phyloP scores from a whole-genome alignment of 2,797 vertebrate species.

The Sciurus carolinensis region DNA sequence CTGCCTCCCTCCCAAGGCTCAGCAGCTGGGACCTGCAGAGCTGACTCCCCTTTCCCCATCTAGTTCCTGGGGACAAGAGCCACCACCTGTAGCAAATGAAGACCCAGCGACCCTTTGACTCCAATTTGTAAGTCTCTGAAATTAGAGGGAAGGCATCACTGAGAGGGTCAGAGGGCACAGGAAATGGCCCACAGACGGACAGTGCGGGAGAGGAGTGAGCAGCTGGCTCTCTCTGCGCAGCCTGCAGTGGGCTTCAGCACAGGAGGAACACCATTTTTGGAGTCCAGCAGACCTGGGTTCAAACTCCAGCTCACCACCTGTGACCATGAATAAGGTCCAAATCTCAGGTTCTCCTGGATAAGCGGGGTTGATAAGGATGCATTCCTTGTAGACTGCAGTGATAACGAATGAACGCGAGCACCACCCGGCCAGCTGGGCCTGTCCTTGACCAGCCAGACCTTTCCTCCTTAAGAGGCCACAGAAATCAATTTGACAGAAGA shows the following conservation, averaged over 20 bases:
- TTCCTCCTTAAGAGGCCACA: not conserved
- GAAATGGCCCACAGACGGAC: not conserved
- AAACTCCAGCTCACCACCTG: not conserved
- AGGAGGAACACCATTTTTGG: not conserved
- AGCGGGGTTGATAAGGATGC: not conserved
- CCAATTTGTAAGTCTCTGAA: constrained; percentile 4
- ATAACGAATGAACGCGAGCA: not conserved
- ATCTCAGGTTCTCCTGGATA: not conserved
- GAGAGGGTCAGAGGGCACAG: not conserved
- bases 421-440: not conserved
- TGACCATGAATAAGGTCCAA: not conserved
- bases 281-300: not conserved
- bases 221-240: not conserved
- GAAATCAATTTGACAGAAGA: not conserved
- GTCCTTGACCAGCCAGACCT: not conserved
- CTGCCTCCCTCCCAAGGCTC: not conserved
- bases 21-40: not conserved
- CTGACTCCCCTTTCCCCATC: accelerated
- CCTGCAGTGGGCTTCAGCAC: not conserved
- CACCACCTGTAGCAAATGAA: constrained; percentile 42
- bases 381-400: not conserved
- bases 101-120: not conserved
- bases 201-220: not conserved
- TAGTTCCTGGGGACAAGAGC: not conserved
- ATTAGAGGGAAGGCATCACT: not conserved